phyloP scores from a whole-genome alignment of 2,797 vertebrate species.

The Odontamblyopus lacepedii region DNA sequence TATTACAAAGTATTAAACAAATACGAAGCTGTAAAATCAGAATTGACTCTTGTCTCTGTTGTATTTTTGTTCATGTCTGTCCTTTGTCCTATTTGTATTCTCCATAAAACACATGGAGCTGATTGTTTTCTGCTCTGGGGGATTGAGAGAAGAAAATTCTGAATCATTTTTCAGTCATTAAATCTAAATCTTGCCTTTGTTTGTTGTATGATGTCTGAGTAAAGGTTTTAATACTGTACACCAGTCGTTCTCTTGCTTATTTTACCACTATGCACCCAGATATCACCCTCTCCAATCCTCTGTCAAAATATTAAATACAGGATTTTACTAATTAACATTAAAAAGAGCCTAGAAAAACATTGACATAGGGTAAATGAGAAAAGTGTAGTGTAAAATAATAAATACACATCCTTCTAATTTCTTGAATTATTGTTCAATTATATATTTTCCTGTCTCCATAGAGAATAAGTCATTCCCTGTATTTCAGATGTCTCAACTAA shows the following conservation, averaged over 20 bases:
- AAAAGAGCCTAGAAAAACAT: no score
- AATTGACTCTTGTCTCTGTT: slow-evolving; percentile 55
- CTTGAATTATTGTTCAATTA: no score
- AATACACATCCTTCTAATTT: neutral
- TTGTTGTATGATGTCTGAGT: slow-evolving; percentile 80
- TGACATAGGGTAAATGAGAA: no score
- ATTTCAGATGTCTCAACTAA: no score
- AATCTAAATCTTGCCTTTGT: slow-evolving; percentile 79
- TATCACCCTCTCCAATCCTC: no score
- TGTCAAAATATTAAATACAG: neutral
- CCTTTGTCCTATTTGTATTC: slow-evolving; percentile 63
- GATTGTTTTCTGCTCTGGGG: slow-evolving; percentile 66
- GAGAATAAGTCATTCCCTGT: no score
- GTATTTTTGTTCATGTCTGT: slow-evolving; percentile 53
- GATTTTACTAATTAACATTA: neutral
- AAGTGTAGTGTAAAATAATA: no score
- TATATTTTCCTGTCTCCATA: no score
- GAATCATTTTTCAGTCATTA: slow-evolving; percentile 69
- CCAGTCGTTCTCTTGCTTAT: slow-evolving; percentile 36
- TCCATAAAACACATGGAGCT: slow-evolving; percentile 63
- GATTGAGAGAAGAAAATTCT: slow-evolving; percentile 66
- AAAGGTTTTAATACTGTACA: slow-evolving; percentile 80
- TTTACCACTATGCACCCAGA: neutral
- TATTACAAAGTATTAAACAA: slow-evolving; percentile 75
- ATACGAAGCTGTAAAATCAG: slow-evolving; percentile 60